Evolutionary conservation across 2,888 invertebrate genomes (phyloP).

Genomic region (Eupeodes latifasciatus): DNA sequence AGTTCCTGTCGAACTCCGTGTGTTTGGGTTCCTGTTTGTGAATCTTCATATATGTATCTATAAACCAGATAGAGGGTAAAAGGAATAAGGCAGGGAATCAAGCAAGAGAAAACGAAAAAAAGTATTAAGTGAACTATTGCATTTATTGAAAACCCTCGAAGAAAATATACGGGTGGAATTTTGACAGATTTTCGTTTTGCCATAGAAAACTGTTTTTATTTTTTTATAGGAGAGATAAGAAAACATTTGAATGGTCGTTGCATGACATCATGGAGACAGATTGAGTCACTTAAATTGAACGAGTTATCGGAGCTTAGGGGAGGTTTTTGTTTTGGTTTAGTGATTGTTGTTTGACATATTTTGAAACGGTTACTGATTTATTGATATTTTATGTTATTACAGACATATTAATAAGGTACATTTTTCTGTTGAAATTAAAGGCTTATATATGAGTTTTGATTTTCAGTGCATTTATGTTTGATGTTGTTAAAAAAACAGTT

Average conservation of each 20-base stretch:
- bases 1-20: conserved; percentile 27
- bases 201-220: background rate
- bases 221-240: background rate
- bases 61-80: background rate
- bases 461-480: too few species aligned
- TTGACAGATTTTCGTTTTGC: conserved; percentile 33
- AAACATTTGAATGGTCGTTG: conserved; percentile 33
- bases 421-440: background rate
- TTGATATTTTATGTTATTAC: background rate
- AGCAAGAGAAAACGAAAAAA: background rate
- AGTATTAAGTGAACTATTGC: conserved; percentile 26
- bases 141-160: conserved; percentile 21
- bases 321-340: background rate
- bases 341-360: conserved; percentile 3
- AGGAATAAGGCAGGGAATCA: background rate
- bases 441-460: too few species aligned
- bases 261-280: conserved; percentile 31
- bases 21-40: conserved; percentile 38
- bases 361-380: background rate
- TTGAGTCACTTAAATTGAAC: conserved; percentile 33
- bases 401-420: background rate
- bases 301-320: background rate
- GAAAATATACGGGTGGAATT: conserved; percentile 7
- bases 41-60: conserved; percentile 33
- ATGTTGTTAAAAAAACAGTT: too few species aligned